Conservation (phyloP, 2,797 vertebrate genomes). For the Chrysocyon brachyurus region DNA sequence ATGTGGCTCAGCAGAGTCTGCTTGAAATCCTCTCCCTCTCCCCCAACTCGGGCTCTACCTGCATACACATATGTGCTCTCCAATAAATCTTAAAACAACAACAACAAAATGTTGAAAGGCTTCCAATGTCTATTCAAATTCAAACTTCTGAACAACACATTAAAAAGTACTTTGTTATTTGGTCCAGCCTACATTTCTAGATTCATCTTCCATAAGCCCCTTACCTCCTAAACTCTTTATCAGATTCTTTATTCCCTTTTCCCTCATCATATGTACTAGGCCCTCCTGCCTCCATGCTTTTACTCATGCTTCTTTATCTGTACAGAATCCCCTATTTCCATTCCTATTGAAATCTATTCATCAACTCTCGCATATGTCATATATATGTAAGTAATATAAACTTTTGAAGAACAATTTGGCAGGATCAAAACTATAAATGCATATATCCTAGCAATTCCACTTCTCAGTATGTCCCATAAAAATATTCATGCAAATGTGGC, state of each 20-base stretch:
- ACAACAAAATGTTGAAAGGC: slow-evolving; percentile 18
- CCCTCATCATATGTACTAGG: neutral
- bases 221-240: neutral
- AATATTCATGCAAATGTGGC: neutral
- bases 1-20: neutral
- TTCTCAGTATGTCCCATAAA: slow-evolving; percentile 9
- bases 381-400: neutral
- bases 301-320: neutral
- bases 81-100: neutral
- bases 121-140: neutral
- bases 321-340: neutral
- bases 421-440: neutral
- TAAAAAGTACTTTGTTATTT: neutral
- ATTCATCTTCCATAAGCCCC: neutral
- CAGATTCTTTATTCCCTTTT: neutral
- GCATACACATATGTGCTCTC: neutral
- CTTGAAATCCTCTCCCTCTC: neutral
- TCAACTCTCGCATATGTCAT: neutral
- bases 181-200: neutral
- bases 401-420: neutral
- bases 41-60: neutral
- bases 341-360: neutral
- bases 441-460: neutral
- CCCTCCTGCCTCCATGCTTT: neutral
- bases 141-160: neutral